Evolutionary conservation across 2,888 invertebrate genomes (phyloP), one percentile per base, ranked within the genome.

Genomic region (Emmelina monodactyla): DNA sequence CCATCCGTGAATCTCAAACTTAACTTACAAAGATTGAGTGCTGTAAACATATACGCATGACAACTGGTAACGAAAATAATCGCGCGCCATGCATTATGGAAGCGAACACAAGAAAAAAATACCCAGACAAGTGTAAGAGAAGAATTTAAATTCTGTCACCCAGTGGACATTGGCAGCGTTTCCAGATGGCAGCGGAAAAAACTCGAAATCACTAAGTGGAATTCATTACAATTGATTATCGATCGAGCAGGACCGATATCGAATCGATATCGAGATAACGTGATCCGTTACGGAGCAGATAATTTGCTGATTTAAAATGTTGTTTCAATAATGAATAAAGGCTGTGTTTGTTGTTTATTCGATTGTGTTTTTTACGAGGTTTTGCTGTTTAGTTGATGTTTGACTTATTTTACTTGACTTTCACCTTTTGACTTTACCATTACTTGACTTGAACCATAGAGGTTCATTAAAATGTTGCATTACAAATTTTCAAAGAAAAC

Each of bases 61-160:
- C 55, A 56, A 53, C 49, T 64, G 56, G 59, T 61, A 63, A 58
- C 61, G 55, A 66, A 71, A 71, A 68, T 70, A 71, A 73, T 69
- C 64, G 70, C 67, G 63, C 55, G 52, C 68, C 67, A 75, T 73
- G 71, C 67, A 75, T 78, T 75, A 76, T 78, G 69, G 55, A 76
- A 70, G 60, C 65, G 63, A 67, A 63, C 54, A 59, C 44, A 33
- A 34, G 44, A 58, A 70, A 64, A 66, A 70, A 61, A 55, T 47
- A 42, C 50, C 52, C 49, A 50, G 53, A 62, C 73, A 78, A 78
- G 76, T 78, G 76, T 76, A 78, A 76, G 69, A 54, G 60, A 72
- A 72, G 70, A 78, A 76, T 76, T 76, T 71, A 67, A 75, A 78
- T 72, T 78, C 71, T 78, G 73, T 76, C 79, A 78, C 75, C 68